Evolutionary conservation across 1,140 invertebrate genomes (phyloP).

Genomic region (Doryteuthis pealeii): DNA sequence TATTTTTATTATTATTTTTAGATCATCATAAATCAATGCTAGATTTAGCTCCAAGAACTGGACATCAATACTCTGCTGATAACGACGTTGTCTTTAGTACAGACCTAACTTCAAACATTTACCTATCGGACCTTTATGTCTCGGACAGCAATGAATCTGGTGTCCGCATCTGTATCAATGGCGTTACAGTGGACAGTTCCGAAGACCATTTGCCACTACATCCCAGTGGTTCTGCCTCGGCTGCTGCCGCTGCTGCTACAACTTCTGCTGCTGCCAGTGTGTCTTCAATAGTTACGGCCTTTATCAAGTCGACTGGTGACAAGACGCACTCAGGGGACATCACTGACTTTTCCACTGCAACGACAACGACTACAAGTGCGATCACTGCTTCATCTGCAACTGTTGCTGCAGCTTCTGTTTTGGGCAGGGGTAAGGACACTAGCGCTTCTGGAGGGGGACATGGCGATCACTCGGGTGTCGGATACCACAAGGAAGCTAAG

Average conservation of each 20-base stretch:
- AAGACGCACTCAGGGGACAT: background rate
- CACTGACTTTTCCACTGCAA: no score
- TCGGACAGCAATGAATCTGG: constrained; percentile 17
- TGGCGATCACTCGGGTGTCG: background rate
- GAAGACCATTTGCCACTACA: constrained; percentile 27
- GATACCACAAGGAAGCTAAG: background rate
- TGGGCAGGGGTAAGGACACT: background rate
- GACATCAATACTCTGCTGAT: constrained; percentile 14
- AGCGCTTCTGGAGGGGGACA: background rate
- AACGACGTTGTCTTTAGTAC: constrained; percentile 13
- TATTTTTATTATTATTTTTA: no score
- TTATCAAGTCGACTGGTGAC: background rate
- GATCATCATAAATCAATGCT: constrained; percentile 52
- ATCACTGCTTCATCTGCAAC: no score
- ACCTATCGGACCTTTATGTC: background rate
- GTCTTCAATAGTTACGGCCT: background rate
- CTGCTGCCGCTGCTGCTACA: background rate
- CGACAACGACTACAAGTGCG: no score
- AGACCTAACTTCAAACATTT: constrained; percentile 9
- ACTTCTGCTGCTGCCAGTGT: background rate
- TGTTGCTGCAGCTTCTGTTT: background rate
- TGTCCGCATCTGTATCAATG: constrained; percentile 52
- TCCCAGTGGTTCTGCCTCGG: background rate
- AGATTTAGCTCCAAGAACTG: constrained; percentile 38
- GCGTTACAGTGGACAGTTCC: constrained; percentile 46